phyloP scores from a whole-genome alignment of 2,797 vertebrate genomes.

The Anableps anableps region DNA sequence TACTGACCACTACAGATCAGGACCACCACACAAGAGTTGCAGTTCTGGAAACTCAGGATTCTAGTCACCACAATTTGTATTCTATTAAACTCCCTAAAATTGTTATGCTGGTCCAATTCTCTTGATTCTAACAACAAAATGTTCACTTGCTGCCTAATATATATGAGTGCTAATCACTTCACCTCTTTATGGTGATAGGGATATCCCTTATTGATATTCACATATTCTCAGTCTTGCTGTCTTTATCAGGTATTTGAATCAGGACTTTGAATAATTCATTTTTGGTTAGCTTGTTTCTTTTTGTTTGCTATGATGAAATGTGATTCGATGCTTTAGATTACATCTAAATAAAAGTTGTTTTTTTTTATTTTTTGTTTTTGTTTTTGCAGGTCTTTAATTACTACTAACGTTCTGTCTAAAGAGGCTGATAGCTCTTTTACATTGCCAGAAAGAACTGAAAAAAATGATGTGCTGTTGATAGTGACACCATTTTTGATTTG shows the following conservation, averaged over 20 bases:
- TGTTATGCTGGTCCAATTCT: background rate
- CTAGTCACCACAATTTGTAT: background rate
- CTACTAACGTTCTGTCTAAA: background rate
- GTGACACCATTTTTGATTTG: conserved; percentile 13
- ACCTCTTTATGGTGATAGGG: too few relatives aligned
- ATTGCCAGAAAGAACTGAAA: conserved; percentile 11
- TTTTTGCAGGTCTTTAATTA: background rate
- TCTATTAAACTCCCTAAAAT: background rate
- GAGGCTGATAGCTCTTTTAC: background rate
- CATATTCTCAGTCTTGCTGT: background rate
- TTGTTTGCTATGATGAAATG: background rate
- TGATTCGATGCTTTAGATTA: background rate
- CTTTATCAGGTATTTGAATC: background rate
- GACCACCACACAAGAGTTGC: background rate
- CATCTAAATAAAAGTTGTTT: background rate
- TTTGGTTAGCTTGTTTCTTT: background rate
- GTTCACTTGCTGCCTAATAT: background rate
- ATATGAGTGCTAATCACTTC: too few relatives aligned
- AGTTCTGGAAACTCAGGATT: background rate
- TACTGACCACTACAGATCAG: background rate
- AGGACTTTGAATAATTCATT: background rate
- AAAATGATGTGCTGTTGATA: background rate
- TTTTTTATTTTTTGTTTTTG: background rate
- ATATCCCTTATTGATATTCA: background rate
- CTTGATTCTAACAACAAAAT: background rate